Evolutionary conservation across 2,113 vertebrate genomes (phyloP), one percentile per base, ranked within the genome.

Genomic region (Axis porcinus): DNA sequence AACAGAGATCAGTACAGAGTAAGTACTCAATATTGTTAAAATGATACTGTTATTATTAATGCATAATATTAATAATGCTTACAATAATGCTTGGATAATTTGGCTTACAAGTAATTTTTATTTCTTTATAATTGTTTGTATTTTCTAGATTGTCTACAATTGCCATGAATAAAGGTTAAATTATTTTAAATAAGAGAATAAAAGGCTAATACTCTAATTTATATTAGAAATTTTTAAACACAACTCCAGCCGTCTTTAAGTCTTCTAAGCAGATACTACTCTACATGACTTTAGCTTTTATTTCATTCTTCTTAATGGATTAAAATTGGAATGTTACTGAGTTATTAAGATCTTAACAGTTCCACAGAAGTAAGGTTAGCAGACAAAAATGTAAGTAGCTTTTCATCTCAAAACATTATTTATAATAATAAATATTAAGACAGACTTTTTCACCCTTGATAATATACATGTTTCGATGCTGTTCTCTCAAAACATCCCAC

Each of bases 81-180:
- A 64, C 86, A n/a, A n/a, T n/a, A n/a, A n/a, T n/a, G n/a, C 28
- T 85, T 93, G 78, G 21, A 64, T 81, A 92, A 76, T 70, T 78
- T 33, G 23, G 5, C 50, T 91, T 87, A 88, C 96, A 89, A 52
- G 7, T 74, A 19, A 92, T 81, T 95, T 90, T 74, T 67, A 33
- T 47, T 95, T 14, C 36, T 64, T 92, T 91, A 43, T 81, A 94
- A 54, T 89, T 43, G 2, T n/a, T 54, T 82, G 1, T 79, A 74
- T 97, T 95, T 91, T 94, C 58, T 81, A 70, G 70, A 52, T 88
- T 93, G 1, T 78, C 58, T 96, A 55, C 70, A 94, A 67, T 94
- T 11, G 5, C 74, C 13, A 84, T 47, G 25, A 87, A 91, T 88
- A 36, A 95, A 95, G 10, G 10, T 45, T 96, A 91, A 52, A 30